Conservation (phyloP, 1,140 invertebrate species). For the Drosophila nannoptera region DNA sequence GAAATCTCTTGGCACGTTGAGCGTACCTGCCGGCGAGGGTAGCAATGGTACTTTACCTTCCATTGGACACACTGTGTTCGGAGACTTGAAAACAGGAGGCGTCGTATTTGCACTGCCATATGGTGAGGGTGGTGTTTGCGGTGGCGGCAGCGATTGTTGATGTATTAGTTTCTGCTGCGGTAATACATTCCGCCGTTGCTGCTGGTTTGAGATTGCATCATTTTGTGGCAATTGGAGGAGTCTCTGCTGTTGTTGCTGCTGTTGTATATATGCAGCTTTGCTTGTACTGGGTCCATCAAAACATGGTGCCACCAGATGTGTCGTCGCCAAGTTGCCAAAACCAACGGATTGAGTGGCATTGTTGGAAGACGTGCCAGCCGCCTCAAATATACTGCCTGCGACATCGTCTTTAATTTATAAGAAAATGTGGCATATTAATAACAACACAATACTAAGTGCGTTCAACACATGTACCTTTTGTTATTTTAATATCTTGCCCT, state of each 20-base stretch:
- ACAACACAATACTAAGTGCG: too few species aligned
- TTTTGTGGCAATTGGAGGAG: conserved; percentile 53
- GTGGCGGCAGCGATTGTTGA: conserved; percentile 39
- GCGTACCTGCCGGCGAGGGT: conserved; percentile 66
- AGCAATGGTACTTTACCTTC: conserved; percentile 84
- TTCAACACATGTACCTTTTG: conserved; percentile 79
- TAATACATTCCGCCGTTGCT: conserved; percentile 51
- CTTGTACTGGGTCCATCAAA: conserved; percentile 70
- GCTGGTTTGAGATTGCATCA: conserved; percentile 63
- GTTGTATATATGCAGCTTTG: conserved; percentile 64
- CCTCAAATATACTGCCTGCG: conserved; percentile 55
- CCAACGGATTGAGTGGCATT: conserved; percentile 39
- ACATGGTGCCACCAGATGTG: conserved; percentile 45
- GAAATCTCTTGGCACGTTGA: conserved; percentile 81
- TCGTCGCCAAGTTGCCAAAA: conserved; percentile 34
- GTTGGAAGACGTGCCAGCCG: conserved; percentile 75
- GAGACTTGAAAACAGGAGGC: conserved; percentile 85
- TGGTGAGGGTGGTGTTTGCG: conserved; percentile 65
- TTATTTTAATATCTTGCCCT: conserved; percentile 87
- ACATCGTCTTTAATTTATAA: conserved; percentile 57
- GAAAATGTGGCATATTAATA: too few species aligned
- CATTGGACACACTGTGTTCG: conserved; percentile 90
- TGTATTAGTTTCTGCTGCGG: conserved; percentile 57
- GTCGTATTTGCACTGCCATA: conserved; percentile 59
- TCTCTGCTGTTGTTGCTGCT: conserved; percentile 54